Base-by-base conservation (phyloP, 1,140 invertebrate species). In the Thaumatotibia leucotreta region DNA sequence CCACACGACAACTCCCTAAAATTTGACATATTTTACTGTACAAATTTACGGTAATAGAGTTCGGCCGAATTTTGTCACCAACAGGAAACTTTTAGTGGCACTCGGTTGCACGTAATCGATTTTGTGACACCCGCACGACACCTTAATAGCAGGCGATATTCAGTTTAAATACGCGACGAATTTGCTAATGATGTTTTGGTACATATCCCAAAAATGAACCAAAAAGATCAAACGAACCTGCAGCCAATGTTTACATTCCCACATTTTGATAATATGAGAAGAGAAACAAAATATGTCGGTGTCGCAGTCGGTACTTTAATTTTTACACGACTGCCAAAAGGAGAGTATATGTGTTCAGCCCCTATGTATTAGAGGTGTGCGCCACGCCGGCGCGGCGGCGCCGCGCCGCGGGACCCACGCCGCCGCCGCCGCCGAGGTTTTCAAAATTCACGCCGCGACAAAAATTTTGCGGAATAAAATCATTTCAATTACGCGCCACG, bases 51-150 rank as follows among this genome's bases (percentile, higher is more conserved):
- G 50, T 27, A 58, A 58, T 58, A 58, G 52, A 58, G 23, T 58
- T 54, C 14, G 23, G 52, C 6, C 27, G 24, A 10, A 58, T 29
- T 58, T 58, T 58, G 52, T 14, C 52, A n/a, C 24, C 11, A 58
- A 58, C 24, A 58, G 52, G 52, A 58, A 58, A 58, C 52, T 58
- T 27, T 58, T 58, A 58, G 52, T 58, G 27, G 52, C 52, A 58
- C 52, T 27, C 24, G 23, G 52, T 27, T 58, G 52, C 52, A 58
- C 24, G 52, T 58, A 58, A 58, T 58, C 52, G 52, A 58, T 58
- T 58, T 58, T 27, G 23, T 27, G 52, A 31, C 52, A 58, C 52
- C 52, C 17, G 17, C 39, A 24, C 22, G 23, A 27, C 14, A 27
- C 27, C 23, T 58, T 14, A 58, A 58, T 58, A 29, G 24, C n/a